Base-by-base conservation (phyloP, 2,888 invertebrate species). In the Sphinx pinastri region DNA sequence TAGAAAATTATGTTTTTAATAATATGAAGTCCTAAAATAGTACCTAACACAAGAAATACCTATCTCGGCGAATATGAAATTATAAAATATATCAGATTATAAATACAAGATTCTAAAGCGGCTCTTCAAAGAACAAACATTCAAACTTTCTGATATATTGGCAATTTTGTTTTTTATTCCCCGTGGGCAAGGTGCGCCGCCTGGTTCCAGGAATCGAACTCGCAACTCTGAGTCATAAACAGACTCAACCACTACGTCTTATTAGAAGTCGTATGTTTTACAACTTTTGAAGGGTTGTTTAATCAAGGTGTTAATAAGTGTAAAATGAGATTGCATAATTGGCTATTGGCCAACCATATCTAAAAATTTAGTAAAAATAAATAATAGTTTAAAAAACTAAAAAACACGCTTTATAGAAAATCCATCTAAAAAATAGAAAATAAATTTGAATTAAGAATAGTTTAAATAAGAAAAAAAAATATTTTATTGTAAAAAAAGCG, bases 181-280 rank as follows among this genome's bases (percentile, higher is more conserved):
- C 19, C 19, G 49, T 63, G 49, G 63, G 51, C 57, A 67, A 52
- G 67, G 68, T 58, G 68, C 73, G 38, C 38, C 7, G 38, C 38
- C 25, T 25, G 71, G 74, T 83, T 82, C 84, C 81, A 72, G 79
- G 84, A 84, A 84, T 71, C 75, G 76, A 81, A 80, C 71, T 75
- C 70, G 70, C 68, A 74, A 71, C 72, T 16, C 58, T 81, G 81
- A 82, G 79, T 82, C 84, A 83, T 84, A 84, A 84, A 84, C 70
- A 71, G 78, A 77, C 72, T 74, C 84, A 84, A 76, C 76, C 71
- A 66, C 69, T 11, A n/a, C n/a, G 11, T 63, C 63, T 63, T 49
- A 49, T 69, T 68, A 51, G 67, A 75, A 73, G 79, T 63, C 19
- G 11, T 63, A 47, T 49, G 49, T 63, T 68, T 52, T 60, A 31